Conservation (phyloP, 1,140 invertebrate species). For the Lysiphlebus fabarum region DNA sequence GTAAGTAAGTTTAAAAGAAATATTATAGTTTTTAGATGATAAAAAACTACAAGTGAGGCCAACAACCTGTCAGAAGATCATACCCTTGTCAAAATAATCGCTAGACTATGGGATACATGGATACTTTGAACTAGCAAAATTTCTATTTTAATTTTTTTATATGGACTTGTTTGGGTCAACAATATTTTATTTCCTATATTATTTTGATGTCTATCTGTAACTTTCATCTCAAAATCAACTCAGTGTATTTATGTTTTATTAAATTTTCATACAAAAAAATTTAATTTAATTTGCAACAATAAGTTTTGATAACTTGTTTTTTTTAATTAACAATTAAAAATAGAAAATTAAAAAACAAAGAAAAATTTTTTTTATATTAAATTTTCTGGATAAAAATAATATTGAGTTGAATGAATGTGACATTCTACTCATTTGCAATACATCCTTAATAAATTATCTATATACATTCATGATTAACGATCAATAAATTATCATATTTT, state of each 20-base stretch:
- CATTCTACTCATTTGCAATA: no score
- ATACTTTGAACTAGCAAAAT: slow-evolving; percentile 38
- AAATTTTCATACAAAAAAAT: no score
- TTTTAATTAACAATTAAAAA: no score
- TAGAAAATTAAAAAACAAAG: no score
- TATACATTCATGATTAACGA: no score
- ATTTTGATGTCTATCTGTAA: slow-evolving; percentile 5
- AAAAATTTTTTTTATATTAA: no score
- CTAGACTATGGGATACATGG: slow-evolving; percentile 52
- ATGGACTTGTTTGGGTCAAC: background rate
- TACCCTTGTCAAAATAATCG: slow-evolving; percentile 56
- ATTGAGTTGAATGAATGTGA: no score
- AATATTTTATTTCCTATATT: slow-evolving; percentile 1
- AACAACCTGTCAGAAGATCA: slow-evolving; percentile 48
- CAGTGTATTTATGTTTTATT: background rate
- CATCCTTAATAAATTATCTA: no score
- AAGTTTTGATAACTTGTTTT: no score
- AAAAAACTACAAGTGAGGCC: slow-evolving; percentile 41
- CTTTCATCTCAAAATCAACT: slow-evolving; percentile 5
- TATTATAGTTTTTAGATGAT: slow-evolving; percentile 36
- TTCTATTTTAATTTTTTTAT: slow-evolving; percentile 23
- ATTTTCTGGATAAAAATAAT: no score
- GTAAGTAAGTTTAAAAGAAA: slow-evolving; percentile 43
- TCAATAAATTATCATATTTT: no score
- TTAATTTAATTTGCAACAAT: no score